Evolutionary conservation across 2,888 invertebrate genomes (phyloP).

Genomic region (Cylindroiulus punctatus): DNA sequence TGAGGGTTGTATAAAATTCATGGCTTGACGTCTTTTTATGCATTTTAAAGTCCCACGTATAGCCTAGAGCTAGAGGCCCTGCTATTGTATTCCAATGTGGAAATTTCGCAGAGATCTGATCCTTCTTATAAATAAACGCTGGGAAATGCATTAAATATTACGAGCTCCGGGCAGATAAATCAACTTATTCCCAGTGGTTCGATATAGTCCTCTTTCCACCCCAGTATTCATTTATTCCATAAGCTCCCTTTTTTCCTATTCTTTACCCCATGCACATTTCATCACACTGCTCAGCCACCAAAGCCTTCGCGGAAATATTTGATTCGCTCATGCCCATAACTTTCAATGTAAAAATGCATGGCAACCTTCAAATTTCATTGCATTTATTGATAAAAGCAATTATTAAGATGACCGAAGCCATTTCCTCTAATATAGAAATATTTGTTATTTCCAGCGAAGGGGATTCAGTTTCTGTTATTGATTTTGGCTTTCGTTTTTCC

Average conservation of each 20-base stretch:
- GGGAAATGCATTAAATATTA: constrained; percentile 47
- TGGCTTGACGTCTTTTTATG: constrained; percentile 22
- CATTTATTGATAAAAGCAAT: constrained; percentile 39
- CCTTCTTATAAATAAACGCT: constrained; percentile 33
- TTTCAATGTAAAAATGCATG: constrained; percentile 27
- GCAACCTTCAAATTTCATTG: constrained; percentile 30
- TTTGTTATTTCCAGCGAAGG: constrained; percentile 1
- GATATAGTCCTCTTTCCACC: constrained; percentile 37
- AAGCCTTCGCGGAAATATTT: background rate
- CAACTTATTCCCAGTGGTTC: constrained; percentile 27
- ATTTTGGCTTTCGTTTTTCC: constrained; percentile 11
- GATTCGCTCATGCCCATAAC: background rate
- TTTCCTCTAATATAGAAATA: constrained; percentile 27
- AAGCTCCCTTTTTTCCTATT: constrained; percentile 31
- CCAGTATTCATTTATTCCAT: constrained; percentile 34
- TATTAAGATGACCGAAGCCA: constrained; percentile 30
- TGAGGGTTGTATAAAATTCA: background rate
- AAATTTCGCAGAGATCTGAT: constrained; percentile 23
- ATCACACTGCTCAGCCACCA: background rate
- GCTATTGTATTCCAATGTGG: constrained; percentile 10
- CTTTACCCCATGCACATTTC: background rate
- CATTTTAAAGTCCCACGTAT: background rate
- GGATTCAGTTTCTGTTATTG: constrained; percentile 1
- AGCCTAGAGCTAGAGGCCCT: background rate
- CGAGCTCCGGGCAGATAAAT: constrained; percentile 30